These are phyloP conservation scores for Steromphala cineraria DNA, from an alignment of 2,888 invertebrate genomes.

Conservation along the genomic window DNA sequence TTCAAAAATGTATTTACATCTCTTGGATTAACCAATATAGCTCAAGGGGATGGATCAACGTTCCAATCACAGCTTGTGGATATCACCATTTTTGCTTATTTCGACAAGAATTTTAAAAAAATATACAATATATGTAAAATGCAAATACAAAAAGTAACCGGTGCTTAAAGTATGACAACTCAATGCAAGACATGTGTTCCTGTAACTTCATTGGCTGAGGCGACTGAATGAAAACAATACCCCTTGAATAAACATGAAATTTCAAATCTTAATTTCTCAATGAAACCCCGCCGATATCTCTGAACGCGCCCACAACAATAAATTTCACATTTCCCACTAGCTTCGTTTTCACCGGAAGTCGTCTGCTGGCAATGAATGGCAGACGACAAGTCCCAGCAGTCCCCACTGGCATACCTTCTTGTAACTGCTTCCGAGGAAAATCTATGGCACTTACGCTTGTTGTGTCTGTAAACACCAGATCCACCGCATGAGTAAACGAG, in stretches of 20 bases:
- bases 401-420: background rate
- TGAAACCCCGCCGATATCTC: background rate
- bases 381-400: background rate
- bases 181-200: too few relatives aligned
- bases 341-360: background rate
- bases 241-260: background rate
- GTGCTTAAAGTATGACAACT: too few relatives aligned
- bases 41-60: too few relatives aligned
- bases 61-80: too few relatives aligned
- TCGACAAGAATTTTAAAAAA: too few relatives aligned
- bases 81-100: too few relatives aligned
- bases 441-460: background rate
- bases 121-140: too few relatives aligned
- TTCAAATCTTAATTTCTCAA: constrained; percentile 1
- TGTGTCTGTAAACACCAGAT: background rate
- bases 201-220: too few relatives aligned
- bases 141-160: too few relatives aligned
- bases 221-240: background rate
- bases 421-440: background rate
- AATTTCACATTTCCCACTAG: background rate
- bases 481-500: background rate
- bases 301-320: constrained; percentile 2
- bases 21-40: too few relatives aligned
- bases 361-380: constrained; percentile 4
- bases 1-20: too few relatives aligned